A percentile compares a stretch with the other conserved stretches of the same genome.
Conservation (phyloP, 1,140 invertebrate genomes). For the Leptinotarsa texana region DNA sequence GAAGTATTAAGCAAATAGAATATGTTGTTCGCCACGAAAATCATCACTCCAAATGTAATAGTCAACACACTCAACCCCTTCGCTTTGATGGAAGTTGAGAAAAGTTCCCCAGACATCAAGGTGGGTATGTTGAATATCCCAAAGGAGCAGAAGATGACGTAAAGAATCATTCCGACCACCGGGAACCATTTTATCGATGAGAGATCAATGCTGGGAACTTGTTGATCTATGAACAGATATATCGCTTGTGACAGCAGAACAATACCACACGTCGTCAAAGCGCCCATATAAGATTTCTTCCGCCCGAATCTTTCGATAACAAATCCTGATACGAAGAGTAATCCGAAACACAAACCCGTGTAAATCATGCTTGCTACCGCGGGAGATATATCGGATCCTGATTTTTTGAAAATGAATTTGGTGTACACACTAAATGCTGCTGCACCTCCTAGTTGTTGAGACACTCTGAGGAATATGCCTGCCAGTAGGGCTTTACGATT, state of each 20-base stretch:
- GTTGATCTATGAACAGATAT: conserved; percentile 50
- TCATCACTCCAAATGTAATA: conserved; percentile 36
- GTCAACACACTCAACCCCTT: conserved; percentile 42
- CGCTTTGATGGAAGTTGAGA: conserved; percentile 49
- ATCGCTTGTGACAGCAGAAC: conserved; percentile 56
- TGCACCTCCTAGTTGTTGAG: conserved; percentile 42
- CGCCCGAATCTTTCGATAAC: conserved; percentile 29
- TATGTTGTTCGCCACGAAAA: conserved; percentile 52
- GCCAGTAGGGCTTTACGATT: conserved; percentile 37
- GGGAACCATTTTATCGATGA: conserved; percentile 48
- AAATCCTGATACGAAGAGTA: conserved; percentile 64
- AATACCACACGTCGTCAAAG: conserved; percentile 32
- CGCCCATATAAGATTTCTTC: conserved; percentile 36
- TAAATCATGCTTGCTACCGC: conserved; percentile 10
- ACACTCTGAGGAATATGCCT: conserved; percentile 29
- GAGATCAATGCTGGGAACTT: conserved; percentile 34
- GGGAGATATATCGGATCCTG: conserved; percentile 24
- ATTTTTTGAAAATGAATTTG: conserved; percentile 41
- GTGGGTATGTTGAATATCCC: conserved; percentile 47
- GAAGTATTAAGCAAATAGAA: conserved; percentile 53
- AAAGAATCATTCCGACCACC: conserved; percentile 43
- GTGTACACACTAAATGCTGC: conserved; percentile 35
- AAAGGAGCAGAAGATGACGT: conserved; percentile 42
- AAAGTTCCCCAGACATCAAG: conserved; percentile 50
- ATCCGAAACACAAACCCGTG: conserved; percentile 61